These are phyloP conservation scores for Babylonia areolata DNA, from an alignment of 1,140 invertebrate species.

Conservation along the genomic window DNA sequence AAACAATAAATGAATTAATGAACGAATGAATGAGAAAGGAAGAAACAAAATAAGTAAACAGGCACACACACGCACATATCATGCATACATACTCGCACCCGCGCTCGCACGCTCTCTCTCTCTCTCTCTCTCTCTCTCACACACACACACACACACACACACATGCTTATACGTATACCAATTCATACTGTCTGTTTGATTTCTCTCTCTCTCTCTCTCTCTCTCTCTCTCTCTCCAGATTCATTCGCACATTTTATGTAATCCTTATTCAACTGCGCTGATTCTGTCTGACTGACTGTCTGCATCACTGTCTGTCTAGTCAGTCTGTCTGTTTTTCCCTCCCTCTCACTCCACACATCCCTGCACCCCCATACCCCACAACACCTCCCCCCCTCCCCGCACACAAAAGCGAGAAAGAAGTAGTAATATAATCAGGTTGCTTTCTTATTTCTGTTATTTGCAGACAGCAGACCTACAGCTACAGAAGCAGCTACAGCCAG, in stretches of 20 bases:
- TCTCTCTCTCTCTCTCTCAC: neutral
- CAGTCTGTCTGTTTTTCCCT: neutral
- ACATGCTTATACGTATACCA: too few species aligned
- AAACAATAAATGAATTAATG: too few species aligned
- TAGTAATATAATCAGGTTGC: too few species aligned
- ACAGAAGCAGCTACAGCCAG: neutral
- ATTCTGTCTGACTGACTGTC: too few species aligned
- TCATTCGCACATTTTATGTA: too few species aligned
- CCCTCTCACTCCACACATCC: neutral
- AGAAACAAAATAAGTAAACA: too few species aligned
- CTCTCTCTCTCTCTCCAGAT: neutral
- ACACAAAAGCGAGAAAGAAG: too few species aligned
- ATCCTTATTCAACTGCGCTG: too few species aligned
- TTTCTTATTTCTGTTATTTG: neutral
- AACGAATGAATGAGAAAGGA: too few species aligned
- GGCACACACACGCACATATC: too few species aligned
- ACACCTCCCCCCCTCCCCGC: neutral
- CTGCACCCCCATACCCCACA: neutral
- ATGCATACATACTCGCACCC: too few species aligned
- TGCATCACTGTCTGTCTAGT: neutral
- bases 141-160: too few species aligned
- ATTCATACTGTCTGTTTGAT: neutral
- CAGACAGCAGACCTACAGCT: neutral
- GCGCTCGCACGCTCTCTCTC: neutral
- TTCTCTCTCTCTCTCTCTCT: neutral